A percentile compares a stretch with the other conserved stretches of the same genome.
phyloP scores from a whole-genome alignment of 92 coral and sea anemone genomes.

The Heliopora coerulea region DNA sequence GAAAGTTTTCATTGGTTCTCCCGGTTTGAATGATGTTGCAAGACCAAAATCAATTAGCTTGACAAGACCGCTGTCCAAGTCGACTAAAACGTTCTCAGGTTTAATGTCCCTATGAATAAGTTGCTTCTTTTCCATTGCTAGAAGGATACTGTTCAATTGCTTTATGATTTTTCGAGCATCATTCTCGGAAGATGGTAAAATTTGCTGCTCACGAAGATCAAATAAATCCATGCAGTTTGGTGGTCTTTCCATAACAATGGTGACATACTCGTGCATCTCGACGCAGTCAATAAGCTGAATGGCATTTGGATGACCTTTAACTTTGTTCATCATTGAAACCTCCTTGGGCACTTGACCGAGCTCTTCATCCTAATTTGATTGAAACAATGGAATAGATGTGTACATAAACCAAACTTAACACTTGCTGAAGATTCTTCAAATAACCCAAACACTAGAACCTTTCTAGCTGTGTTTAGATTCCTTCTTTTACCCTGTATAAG shows the following conservation, averaged over 20 bases:
- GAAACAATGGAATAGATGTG: too few species aligned
- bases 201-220: not conserved
- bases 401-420: too few species aligned
- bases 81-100: conserved; percentile 8
- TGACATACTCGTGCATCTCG: not conserved
- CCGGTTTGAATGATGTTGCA: not conserved
- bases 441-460: too few species aligned
- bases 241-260: conserved; percentile 6
- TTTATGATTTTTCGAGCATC: not conserved
- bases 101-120: conserved; percentile 18
- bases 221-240: not conserved
- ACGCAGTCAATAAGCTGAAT: not conserved
- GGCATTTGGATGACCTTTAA: conserved; percentile 5
- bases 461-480: too few species aligned
- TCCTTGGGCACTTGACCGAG: conserved; percentile 10
- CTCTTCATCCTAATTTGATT: conserved; percentile 6
- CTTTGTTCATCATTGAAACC: not conserved
- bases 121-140: not conserved
- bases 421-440: too few species aligned
- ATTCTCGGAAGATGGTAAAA: not conserved
- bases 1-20: too few species aligned
- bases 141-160: not conserved
- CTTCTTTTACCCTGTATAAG: too few species aligned
- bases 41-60: conserved; percentile 30
- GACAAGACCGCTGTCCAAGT: conserved; percentile 1